Percentiles rank a stretch among this genome's conserved stretches.
These are phyloP conservation scores for Austrofundulus limnaeus DNA, from an alignment of 2,113 vertebrate genomes.

Conservation along the genomic window DNA sequence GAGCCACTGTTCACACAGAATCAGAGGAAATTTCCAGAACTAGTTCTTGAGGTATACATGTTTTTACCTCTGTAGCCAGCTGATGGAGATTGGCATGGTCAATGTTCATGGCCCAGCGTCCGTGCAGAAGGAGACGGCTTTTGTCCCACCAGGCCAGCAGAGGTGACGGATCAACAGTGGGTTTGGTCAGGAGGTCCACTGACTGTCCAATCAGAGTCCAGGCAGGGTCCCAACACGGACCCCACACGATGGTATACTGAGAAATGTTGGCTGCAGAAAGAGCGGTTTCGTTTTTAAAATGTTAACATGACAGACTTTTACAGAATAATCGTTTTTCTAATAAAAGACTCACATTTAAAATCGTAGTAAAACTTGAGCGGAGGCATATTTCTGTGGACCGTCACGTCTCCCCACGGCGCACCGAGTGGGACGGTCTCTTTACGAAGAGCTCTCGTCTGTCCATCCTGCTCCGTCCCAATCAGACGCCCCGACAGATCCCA, in stretches of 20 bases:
- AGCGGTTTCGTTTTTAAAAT: not conserved
- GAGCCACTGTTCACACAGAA: not conserved
- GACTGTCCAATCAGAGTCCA: constrained; percentile 96
- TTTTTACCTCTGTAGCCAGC: constrained; percentile 91
- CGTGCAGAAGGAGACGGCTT: constrained; percentile 91
- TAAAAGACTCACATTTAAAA: constrained; percentile 85
- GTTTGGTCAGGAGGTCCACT: constrained; percentile 93
- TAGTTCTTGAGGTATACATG: not conserved
- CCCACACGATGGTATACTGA: constrained; percentile 96
- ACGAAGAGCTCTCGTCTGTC: constrained; percentile 86
- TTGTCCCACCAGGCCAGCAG: constrained; percentile 97
- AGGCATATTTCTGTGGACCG: constrained; percentile 91
- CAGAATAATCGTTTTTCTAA: not conserved
- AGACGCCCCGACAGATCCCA: constrained; percentile 90
- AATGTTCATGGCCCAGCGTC: constrained; percentile 92
- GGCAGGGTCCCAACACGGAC: constrained; percentile 97
- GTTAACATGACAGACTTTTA: not conserved
- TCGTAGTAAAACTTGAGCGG: constrained; percentile 97
- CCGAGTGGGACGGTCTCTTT: constrained; percentile 86
- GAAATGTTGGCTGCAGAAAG: constrained; percentile 86
- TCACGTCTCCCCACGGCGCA: constrained; percentile 88
- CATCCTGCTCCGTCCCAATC: constrained; percentile 89
- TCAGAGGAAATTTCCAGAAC: not conserved
- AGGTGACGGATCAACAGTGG: constrained; percentile 90
- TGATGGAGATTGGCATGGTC: constrained; percentile 96